A percentile compares a stretch with the other conserved stretches of the same genome.
These are phyloP conservation scores for Notodonta dromedarius DNA, from an alignment of 2,888 invertebrate genomes.

Conservation along the genomic window DNA sequence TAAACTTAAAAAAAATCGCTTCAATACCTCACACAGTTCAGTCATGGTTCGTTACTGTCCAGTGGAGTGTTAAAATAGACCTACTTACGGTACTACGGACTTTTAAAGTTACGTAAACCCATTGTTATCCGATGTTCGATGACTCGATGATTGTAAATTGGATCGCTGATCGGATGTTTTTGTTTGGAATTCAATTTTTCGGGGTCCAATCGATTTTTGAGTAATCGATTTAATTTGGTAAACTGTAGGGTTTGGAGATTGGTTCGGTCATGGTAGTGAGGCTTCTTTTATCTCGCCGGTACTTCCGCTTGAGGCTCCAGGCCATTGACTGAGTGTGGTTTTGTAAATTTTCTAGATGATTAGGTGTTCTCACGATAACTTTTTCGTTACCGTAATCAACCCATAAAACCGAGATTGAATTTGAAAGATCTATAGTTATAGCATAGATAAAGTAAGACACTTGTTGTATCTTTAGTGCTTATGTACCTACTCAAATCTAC, in stretches of 20 bases:
- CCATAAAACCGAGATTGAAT: too few species aligned
- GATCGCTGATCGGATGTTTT: slow-evolving; percentile 6
- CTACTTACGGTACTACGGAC: slow-evolving; percentile 30
- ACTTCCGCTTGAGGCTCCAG: not conserved
- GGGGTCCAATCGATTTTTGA: slow-evolving; percentile 1
- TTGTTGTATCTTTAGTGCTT: too few species aligned
- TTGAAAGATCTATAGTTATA: too few species aligned
- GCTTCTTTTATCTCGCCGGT: not conserved
- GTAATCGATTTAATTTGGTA: not conserved
- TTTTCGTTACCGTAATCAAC: not conserved
- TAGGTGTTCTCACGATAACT: not conserved
- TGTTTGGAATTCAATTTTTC: slow-evolving; percentile 8
- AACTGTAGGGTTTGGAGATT: not conserved
- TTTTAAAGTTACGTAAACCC: not conserved
- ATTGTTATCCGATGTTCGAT: slow-evolving; percentile 4
- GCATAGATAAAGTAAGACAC: too few species aligned
- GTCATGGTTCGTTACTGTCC: slow-evolving; percentile 44
- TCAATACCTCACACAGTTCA: slow-evolving; percentile 24
- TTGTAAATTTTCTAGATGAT: slow-evolving; percentile 1
- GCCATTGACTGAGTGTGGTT: slow-evolving; percentile 1
- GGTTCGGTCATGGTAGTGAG: not conserved
- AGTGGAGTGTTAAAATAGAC: slow-evolving; percentile 34
- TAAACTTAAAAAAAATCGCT: slow-evolving; percentile 12
- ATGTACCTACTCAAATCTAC: too few species aligned
- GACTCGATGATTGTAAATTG: slow-evolving; percentile 4